Base-by-base conservation (phyloP, 2,797 vertebrate genomes). In the Pseudotriccus pelzelni region DNA sequence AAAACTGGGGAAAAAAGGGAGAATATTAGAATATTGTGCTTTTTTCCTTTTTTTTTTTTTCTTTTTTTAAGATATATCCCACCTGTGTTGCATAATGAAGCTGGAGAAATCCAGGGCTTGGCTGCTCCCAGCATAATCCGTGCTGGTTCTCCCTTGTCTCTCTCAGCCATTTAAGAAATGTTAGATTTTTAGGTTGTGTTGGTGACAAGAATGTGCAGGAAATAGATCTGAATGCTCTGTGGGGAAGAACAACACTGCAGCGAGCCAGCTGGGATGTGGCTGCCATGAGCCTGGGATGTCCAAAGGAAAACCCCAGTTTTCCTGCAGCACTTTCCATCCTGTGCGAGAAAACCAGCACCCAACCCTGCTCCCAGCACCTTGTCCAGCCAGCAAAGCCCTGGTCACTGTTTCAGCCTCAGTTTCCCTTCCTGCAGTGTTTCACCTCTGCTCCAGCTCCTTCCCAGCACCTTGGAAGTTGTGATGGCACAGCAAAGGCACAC, bases 61-160 rank as follows among this genome's bases (percentile, higher is more conserved):
- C n/a, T 8, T 55, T 47, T 68, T 59, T 4, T 9, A 24, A 62
- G 22, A 8, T 30, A 30, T 52, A 44, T 50, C 14, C 28, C 9
- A 18, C 27, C 52, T 28, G 32, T 64, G 36, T 47, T 85, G 36
- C 7, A 9, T 49, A 46, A n/a, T 18, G 47, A 90, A 92, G 72
- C 55, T 70, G 87, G 50, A 93, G 91, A 93, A 89, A 69, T 70
- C n/a, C 22, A 59, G 25, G 36, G 55, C 39, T 53, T 56, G 19
- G 53, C 64, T 77, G 63, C 59, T 94, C 76, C 27, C 22, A 32
- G 36, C 52, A 10, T 39, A 73, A 73, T 70, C 56, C 32, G 28
- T 32, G 52, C 32, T 78, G 55, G 4, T 14, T 89, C 16, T 8
- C 9, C 8, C 17, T 6, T 25, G 14, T 32, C 32, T 36, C 17